Base-by-base conservation (phyloP, 2,797 vertebrate genomes). In the Tokudaia muenninki region DNA sequence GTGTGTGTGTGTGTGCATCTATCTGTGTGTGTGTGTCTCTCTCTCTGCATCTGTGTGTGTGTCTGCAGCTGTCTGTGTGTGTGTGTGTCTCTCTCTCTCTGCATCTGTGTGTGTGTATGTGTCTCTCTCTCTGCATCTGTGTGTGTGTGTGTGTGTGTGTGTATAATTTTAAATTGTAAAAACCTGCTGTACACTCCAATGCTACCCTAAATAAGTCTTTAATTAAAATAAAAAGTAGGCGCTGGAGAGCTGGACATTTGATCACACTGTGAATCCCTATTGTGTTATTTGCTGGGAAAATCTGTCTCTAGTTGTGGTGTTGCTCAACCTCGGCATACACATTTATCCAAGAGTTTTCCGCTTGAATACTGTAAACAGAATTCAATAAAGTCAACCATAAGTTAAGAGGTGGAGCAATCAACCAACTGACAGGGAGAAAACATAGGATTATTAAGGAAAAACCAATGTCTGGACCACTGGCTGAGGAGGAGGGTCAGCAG, bases 191-290 rank as follows among this genome's bases (percentile, higher is more conserved):
- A 78, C 50, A 55, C 24, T 67, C 57, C 90, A 67, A 24, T 2
- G 21, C 50, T 95, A 52, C 59, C n/a, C n/a, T 90, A 52, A 77
- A 63, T n/a, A 92, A 78, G 70, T 63, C 26, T 81, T 65, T 77
- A 67, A 77, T 17, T 29, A 13, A 31, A 83, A 63, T 61, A 16
- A 70, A 70, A 70, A n/a, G 31, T 34, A n/a, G 31, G 31, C 34
- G 34, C 67, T n/a, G 34, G 6, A 72, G 67, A n/a, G 17, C n/a
- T 70, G 67, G 67, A n/a, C n/a, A 70, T 70, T n/a, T n/a, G 67
- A 9, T 72, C 34, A 9, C 34, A 72, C 6, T n/a, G 34, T n/a
- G 67, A n/a, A 21, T 3, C 16, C 16, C 67, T 19, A n/a, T n/a
- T 19, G 3, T 72, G 65, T 6, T 67, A 34, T 67, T 67, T 34